phyloP scores from a whole-genome alignment of 2,888 invertebrate species.

The Aphelenchoides bicaudatus region DNA sequence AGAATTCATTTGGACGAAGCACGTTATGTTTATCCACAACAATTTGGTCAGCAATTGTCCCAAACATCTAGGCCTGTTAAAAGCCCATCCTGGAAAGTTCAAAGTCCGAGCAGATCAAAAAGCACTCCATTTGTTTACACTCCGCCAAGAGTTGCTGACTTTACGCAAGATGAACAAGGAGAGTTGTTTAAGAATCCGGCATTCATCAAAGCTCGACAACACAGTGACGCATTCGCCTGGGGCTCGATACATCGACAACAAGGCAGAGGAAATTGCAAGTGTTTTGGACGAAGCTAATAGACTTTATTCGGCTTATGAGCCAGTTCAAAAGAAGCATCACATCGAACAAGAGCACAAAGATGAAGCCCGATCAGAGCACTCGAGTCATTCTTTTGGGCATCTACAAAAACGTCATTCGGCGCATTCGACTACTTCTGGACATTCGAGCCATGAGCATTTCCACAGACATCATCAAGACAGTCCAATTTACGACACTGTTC shows the following conservation, averaged over 20 bases:
- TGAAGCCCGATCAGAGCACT: no score
- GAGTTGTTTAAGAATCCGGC: conserved; percentile 13
- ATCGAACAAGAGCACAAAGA: no score
- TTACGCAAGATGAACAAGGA: not conserved
- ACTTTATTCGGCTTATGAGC: no score
- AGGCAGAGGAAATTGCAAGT: no score
- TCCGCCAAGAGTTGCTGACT: not conserved
- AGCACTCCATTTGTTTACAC: conserved; percentile 8
- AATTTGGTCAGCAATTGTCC: no score
- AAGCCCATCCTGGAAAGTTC: conserved; percentile 4
- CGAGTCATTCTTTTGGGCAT: no score
- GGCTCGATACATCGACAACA: conserved; percentile 18
- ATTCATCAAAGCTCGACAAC: conserved; percentile 7
- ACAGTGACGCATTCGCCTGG: conserved; percentile 11
- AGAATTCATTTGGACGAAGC: not conserved
- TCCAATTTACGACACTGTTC: not conserved
- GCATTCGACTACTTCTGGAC: no score
- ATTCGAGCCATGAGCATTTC: no score
- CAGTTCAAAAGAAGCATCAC: no score
- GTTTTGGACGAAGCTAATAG: no score
- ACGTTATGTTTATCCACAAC: not conserved
- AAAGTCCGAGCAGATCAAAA: not conserved
- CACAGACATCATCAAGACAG: no score
- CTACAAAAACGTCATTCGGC: no score
- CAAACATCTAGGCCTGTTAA: not conserved